phyloP scores from a whole-genome alignment of 2,888 invertebrate genomes.

The Phortica okadai region DNA sequence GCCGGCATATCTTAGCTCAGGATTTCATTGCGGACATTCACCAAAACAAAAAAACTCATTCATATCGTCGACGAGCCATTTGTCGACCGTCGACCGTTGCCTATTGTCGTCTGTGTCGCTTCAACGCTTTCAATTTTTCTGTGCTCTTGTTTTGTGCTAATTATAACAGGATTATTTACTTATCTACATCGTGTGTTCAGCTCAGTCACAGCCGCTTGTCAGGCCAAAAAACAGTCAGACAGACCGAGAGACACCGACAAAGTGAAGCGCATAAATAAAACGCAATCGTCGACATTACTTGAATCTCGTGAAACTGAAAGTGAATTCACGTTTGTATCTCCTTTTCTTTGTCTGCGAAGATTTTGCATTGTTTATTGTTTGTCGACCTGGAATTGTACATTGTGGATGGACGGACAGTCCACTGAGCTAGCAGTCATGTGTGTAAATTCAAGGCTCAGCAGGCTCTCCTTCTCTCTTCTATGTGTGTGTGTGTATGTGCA shows the following conservation, averaged over 20 bases:
- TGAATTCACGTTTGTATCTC: no score
- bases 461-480: neutral
- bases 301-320: no score
- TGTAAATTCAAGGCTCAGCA: neutral
- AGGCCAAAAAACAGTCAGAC: constrained; percentile 56
- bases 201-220: constrained; percentile 50
- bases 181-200: constrained; percentile 48
- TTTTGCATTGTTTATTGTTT: no score
- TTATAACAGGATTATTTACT: constrained; percentile 69
- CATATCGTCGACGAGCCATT: neutral
- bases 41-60: neutral
- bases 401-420: neutral
- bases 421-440: neutral
- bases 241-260: neutral
- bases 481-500: no score
- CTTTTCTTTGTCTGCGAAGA: no score
- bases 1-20: neutral
- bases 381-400: no score
- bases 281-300: no score
- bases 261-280: no score
- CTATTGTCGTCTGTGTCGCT: neutral
- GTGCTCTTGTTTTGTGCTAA: constrained; percentile 54
- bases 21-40: no score
- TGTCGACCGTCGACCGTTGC: neutral
- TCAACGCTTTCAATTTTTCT: constrained; percentile 43